Percentiles rank a stretch among this genome's conserved stretches.
phyloP scores from a whole-genome alignment of 2,888 invertebrate genomes.

The Pyralis farinalis region DNA sequence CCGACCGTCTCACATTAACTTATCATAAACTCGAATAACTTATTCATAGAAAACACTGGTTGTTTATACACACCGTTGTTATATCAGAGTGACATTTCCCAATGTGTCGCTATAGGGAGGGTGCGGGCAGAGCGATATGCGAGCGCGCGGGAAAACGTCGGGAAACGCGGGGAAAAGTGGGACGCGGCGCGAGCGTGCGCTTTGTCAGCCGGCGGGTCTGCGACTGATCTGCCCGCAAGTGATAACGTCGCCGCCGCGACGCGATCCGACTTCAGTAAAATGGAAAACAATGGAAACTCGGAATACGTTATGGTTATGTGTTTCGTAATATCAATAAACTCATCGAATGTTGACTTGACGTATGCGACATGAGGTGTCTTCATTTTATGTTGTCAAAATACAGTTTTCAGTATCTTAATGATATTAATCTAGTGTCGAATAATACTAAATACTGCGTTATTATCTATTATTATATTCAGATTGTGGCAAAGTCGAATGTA shows the following conservation, averaged over 20 bases:
- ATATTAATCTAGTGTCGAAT: too few relatives aligned
- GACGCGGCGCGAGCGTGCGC: conserved; percentile 49
- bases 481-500: too few relatives aligned
- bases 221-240: conserved; percentile 56
- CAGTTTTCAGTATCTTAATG: too few relatives aligned
- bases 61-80: conserved; percentile 61
- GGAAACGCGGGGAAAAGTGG: conserved; percentile 46
- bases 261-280: conserved; percentile 55
- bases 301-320: conserved; percentile 34
- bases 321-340: not conserved
- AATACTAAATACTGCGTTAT: too few relatives aligned
- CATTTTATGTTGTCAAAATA: too few relatives aligned
- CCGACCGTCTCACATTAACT: conserved; percentile 55
- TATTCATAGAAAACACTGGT: conserved; percentile 38
- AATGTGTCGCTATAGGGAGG: conserved; percentile 35
- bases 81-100: conserved; percentile 63
- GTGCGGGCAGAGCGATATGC: conserved; percentile 33
- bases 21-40: conserved; percentile 55
- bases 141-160: conserved; percentile 47
- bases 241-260: conserved; percentile 59
- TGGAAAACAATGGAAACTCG: conserved; percentile 70
- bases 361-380: too few relatives aligned
- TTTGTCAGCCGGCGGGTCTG: conserved; percentile 43
- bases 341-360: not conserved
- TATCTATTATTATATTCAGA: too few relatives aligned